Evolutionary conservation across 2,797 vertebrate species (phyloP), one percentile per base, ranked within the genome.

Genomic region (Bradypus variegatus): DNA sequence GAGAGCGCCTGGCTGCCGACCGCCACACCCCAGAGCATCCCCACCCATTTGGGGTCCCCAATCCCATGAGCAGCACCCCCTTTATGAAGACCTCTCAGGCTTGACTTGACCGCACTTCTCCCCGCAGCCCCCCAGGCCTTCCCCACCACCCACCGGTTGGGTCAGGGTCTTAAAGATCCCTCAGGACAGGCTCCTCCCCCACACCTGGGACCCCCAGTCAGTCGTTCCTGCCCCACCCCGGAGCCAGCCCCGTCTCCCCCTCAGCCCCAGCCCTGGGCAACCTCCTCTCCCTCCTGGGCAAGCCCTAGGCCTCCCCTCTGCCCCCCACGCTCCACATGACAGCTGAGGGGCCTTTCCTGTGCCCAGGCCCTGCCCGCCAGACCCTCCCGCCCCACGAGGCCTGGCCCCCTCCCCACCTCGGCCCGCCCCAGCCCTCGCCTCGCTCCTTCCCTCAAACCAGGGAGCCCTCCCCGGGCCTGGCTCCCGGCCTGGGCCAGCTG

Each of bases 1-100:
- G 16, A 8, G 45, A 33, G 10, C 1, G 0, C 55, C 25, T 5
- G 15, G 53, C 2, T 3, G 50, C 67, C 1, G 0, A 33, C 15
- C 16, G 48, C 41, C 79, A 21, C 1, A 0, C 55, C 12, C 1
- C 2, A 15, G 10, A 5, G 6, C 25, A 36, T 72, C 50, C 50
- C 50, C 50, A 50, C 50, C 50, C 50, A 50, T 50, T 50, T 45
- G 41, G 41, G 41, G 50, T 2, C 12, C 50, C 50, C 50, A 23
- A 12, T 27, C 29, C n/a, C 0, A 38, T 0, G 50, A 73, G 69
- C 45, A 60, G 8, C 41, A 45, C 41, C 41, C 41, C 41, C 41
- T 45, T 38, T 55, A 38, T 73, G 55, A 6, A 41, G 36, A 48
- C 27, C 36, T 86, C 25, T 73, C 23, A 29, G 18, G 45, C 62